phyloP scores from a whole-genome alignment of 2,888 invertebrate genomes.

The Chloroclystis v-ata region DNA sequence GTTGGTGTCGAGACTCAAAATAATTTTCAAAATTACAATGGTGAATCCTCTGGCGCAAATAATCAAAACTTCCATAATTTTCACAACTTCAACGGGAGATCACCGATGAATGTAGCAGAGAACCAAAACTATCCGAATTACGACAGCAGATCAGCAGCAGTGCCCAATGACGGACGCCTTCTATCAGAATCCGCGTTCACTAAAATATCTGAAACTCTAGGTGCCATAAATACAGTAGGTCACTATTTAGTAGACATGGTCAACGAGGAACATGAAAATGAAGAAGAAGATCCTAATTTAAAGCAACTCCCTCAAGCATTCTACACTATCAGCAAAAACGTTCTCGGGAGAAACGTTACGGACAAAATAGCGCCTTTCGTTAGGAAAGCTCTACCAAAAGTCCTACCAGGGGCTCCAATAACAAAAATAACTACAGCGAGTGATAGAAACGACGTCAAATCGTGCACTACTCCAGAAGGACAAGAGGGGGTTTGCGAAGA shows the following conservation, averaged over 20 bases:
- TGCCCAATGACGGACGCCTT: constrained; percentile 68
- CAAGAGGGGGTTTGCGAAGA: constrained; percentile 90
- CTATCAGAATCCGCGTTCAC: constrained; percentile 80
- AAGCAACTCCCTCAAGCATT: constrained; percentile 82
- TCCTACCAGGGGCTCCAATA: constrained; percentile 64
- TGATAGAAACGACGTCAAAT: constrained; percentile 75
- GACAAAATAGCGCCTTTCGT: constrained; percentile 88
- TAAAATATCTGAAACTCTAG: constrained; percentile 81
- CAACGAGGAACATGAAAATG: constrained; percentile 63
- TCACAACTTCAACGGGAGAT: constrained; percentile 22
- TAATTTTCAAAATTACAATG: constrained; percentile 44
- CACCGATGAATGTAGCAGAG: constrained; percentile 26
- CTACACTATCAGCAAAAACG: constrained; percentile 88
- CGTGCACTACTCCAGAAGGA: constrained; percentile 90
- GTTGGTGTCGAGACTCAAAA: constrained; percentile 23
- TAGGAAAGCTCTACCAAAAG: constrained; percentile 64
- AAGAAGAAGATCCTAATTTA: constrained; percentile 61
- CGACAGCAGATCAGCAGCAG: constrained; percentile 22
- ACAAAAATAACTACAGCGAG: constrained; percentile 67
- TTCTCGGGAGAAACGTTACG: constrained; percentile 85
- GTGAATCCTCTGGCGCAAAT: constrained; percentile 24
- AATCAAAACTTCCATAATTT: constrained; percentile 12
- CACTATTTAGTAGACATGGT: constrained; percentile 90
- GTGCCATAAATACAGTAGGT: constrained; percentile 91
- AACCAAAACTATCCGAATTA: constrained; percentile 20